Evolutionary conservation across 1,140 invertebrate genomes (phyloP).

Genomic region (Scaptomyza hsui): DNA sequence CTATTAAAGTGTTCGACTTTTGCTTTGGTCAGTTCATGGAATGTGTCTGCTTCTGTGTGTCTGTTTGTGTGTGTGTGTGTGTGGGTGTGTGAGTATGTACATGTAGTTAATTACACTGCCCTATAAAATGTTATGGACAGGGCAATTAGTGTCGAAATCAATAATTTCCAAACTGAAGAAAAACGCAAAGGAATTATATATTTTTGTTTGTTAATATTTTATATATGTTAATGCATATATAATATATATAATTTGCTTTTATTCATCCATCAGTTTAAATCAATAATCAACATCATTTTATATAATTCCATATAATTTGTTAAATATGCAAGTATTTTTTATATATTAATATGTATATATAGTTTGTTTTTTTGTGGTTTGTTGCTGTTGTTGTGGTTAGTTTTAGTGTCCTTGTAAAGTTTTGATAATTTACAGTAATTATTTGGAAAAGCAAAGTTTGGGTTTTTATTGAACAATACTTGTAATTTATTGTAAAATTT

Average conservation of each 20-base stretch:
- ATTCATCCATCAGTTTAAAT: constrained; percentile 78
- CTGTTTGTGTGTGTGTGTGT: constrained; percentile 15
- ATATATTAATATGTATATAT: constrained; percentile 60
- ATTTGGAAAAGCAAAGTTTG: constrained; percentile 73
- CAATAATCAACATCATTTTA: constrained; percentile 82
- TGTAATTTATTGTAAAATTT: constrained; percentile 62
- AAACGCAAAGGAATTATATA: constrained; percentile 67
- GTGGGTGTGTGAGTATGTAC: constrained; percentile 60
- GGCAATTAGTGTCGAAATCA: constrained; percentile 46
- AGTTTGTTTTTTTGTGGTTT: constrained; percentile 57
- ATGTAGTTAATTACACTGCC: constrained; percentile 52
- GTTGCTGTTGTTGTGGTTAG: constrained; percentile 61
- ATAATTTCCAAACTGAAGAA: constrained; percentile 52
- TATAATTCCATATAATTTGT: constrained; percentile 77
- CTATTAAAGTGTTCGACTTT: constrained; percentile 39
- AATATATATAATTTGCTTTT: constrained; percentile 66
- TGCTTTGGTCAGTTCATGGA: constrained; percentile 71
- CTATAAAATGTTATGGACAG: constrained; percentile 29
- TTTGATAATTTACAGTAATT: constrained; percentile 78
- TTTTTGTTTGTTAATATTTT: constrained; percentile 59
- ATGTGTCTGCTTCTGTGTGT: constrained; percentile 26
- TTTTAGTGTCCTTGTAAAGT: constrained; percentile 48
- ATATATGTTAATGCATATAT: constrained; percentile 60
- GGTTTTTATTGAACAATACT: constrained; percentile 66
- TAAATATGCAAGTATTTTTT: constrained; percentile 74